Base-by-base conservation (phyloP, 2,888 invertebrate genomes). In the Lasioglossum figueresi region DNA sequence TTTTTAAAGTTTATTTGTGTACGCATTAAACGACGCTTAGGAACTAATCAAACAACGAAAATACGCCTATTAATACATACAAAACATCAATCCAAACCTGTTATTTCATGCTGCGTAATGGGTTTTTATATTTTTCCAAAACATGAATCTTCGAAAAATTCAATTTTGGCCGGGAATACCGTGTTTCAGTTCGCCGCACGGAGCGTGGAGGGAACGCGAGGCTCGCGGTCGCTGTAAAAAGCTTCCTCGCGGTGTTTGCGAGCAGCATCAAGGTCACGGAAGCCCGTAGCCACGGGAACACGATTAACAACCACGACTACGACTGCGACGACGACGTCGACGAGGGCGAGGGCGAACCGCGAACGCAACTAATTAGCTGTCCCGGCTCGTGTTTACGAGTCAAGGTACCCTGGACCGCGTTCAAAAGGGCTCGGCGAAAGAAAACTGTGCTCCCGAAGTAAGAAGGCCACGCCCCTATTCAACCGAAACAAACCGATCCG, bases 361-460 rank as follows among this genome's bases (percentile, higher is more conserved):
- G 76, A 48, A 71, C 76, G 76, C 76, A 52, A 31, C 74, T 89
- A 88, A 88, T 88, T 88, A 88, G 59, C 68, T 27, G 27, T 63
- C 52, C 34, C 3, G 59, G 59, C 59, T 52, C 52, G 81, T 77
- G 79, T 87, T 84, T 79, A 82, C 79, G 76, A 84, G 88, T 88
- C 86, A 87, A 83, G 76, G 89, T 83, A 86, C 82, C 77, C 88
- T 87, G 88, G 79, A 87, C 43, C 72, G 12, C 37, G 48, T 85
- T 87, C 84, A 83, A 80, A 82, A 79, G 77, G 74, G 66, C 63
- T 79, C 80, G 75, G 43, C 56, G 66, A 88, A 88, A 86, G 86
- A 74, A 76, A 78, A 85, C 72, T 75, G 72, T 77, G 86, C 48
- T 81, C 77, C 71, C n/a, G 68, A 10, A 37, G 19, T 45, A 80